Evolutionary conservation across 2,113 vertebrate species (phyloP).

Genomic region (Scolopax mira): DNA sequence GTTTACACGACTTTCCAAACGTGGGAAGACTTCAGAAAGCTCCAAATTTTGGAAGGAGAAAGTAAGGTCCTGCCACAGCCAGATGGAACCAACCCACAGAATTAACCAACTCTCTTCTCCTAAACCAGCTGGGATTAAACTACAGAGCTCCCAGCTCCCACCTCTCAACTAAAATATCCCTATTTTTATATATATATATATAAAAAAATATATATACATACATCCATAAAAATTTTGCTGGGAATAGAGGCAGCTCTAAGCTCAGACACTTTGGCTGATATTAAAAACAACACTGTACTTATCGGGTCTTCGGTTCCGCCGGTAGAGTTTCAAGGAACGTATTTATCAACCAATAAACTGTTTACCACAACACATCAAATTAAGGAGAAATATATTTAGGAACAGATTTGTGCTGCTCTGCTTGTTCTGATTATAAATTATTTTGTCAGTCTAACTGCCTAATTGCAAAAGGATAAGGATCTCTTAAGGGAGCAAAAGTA

Average conservation of each 20-base stretch:
- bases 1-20: neutral
- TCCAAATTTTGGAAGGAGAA: neutral
- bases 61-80: neutral
- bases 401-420: neutral
- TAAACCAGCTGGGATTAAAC: neutral
- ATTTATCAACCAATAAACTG: neutral
- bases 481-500: neutral
- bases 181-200: neutral
- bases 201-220: neutral
- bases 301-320: accelerated
- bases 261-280: neutral
- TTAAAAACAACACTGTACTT: neutral
- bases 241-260: neutral
- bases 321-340: neutral
- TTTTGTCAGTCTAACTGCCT: neutral
- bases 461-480: neutral
- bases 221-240: neutral
- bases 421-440: neutral
- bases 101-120: neutral
- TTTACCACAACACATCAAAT: neutral
- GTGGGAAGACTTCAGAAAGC: neutral
- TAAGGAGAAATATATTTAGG: neutral
- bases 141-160: neutral
- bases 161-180: neutral
- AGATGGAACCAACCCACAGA: neutral